These are phyloP conservation scores for Nothocercus julius DNA, from an alignment of 2,113 vertebrate species.

Conservation along the genomic window DNA sequence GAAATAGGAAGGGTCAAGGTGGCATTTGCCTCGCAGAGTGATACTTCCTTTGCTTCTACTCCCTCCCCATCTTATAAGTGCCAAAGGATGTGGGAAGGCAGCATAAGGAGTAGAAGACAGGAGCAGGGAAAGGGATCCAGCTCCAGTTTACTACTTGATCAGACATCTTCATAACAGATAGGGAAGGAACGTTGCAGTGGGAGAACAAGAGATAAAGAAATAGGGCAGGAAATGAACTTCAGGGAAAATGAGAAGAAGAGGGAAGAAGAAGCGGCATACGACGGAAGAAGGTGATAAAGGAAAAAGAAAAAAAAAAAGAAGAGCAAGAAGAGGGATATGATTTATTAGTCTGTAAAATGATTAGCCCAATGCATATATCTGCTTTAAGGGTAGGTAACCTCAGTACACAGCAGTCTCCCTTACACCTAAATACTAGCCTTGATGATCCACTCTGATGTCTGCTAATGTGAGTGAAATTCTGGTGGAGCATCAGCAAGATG, in stretches of 20 bases:
- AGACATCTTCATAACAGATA: slow-evolving; percentile 41
- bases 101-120: slow-evolving; percentile 35
- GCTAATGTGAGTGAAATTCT: slow-evolving; percentile 12
- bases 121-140: slow-evolving; percentile 46
- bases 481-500: slow-evolving; percentile 27
- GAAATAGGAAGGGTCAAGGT: slow-evolving; percentile 36
- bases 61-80: neutral
- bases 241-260: slow-evolving; percentile 65
- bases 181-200: slow-evolving; percentile 37
- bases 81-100: slow-evolving; percentile 43
- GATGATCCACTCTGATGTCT: neutral
- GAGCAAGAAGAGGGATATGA: slow-evolving; percentile 63
- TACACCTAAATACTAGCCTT: slow-evolving; percentile 3
- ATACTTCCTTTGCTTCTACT: slow-evolving; percentile 11
- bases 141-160: slow-evolving; percentile 12
- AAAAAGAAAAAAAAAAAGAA: slow-evolving; percentile 27
- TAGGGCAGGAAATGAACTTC: slow-evolving; percentile 64
- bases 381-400: slow-evolving; percentile 13
- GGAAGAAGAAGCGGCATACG: slow-evolving; percentile 57
- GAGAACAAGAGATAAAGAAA: slow-evolving; percentile 71
- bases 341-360: slow-evolving; percentile 39
- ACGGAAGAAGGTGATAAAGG: slow-evolving; percentile 66
- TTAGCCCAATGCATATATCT: slow-evolving; percentile 19
- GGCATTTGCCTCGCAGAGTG: neutral
- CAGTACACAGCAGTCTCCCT: neutral